Evolutionary conservation across 2,797 vertebrate genomes (phyloP), one percentile per base, ranked within the genome.

Genomic region (Austrolebias charrua): DNA sequence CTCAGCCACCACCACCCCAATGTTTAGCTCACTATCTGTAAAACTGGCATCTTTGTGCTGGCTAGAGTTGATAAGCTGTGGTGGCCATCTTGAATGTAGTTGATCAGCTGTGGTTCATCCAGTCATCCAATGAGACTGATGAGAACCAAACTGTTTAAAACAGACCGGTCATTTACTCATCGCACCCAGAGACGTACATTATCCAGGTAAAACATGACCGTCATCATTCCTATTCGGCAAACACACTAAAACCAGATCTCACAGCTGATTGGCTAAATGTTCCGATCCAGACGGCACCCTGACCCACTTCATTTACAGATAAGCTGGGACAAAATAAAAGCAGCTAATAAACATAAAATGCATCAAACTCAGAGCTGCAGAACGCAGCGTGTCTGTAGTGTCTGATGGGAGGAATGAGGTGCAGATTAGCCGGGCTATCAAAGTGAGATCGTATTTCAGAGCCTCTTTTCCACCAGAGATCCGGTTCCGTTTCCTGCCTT

Each of bases 291-390:
- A 47, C 19, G 60, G 70, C 75, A 55, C 83, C 56, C 59, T 66
- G 80, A 61, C 62, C 75, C 67, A 63, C 69, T 79, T 84, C 55
- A 79, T 83, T 76, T 69, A 54, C 69, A 76, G 81, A 89, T 86
- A 87, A 87, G 78, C 81, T 65, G 82, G 61, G 60, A 69, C 80
- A 84, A 69, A 82, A 54, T 76, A 79, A 78, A 60, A 9, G 2
- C 69, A 76, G 78, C 82, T 85, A 87, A 89, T 86, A 86, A 86
- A 88, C 84, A 84, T 85, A 83, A 83, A 86, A 79, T 69, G 73
- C 75, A 81, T 86, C 81, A 78, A 85, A 83, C 76, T 40, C 73
- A 74, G 76, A 24, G 24, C 24, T 24, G 24, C 1, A 24, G 24
- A 84, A 81, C 83, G 78, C 78, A 59, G 76, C 71, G 66, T 80